A percentile compares a stretch with the other conserved stretches of the same genome.
Evolutionary conservation across 2,797 vertebrate species (phyloP).

Genomic region (Gymnopithys bicolor): DNA sequence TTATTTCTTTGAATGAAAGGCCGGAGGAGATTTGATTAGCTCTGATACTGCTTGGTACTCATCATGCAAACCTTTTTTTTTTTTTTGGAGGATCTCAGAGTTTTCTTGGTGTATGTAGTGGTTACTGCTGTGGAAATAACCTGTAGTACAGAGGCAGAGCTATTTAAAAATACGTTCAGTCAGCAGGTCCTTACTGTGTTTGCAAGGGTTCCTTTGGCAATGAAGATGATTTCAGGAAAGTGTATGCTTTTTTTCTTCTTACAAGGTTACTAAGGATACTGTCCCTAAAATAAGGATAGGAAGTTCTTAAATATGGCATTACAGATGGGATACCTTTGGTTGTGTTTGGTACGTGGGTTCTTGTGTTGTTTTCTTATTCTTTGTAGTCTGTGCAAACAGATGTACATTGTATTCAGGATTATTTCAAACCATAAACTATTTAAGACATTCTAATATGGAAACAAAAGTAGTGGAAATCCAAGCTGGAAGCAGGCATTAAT

Average conservation of each 20-base stretch:
- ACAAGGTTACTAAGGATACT: not conserved
- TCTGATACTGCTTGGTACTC: not conserved
- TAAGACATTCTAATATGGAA: not conserved
- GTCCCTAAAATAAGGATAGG: not conserved
- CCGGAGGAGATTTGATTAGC: not conserved
- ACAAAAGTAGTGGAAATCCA: not conserved
- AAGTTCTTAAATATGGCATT: not conserved
- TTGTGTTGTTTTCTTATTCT: not conserved
- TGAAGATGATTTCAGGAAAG: not conserved
- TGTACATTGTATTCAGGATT: conserved; percentile 18
- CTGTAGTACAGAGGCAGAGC: not conserved
- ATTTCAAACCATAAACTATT: conserved; percentile 24
- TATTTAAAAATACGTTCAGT: not conserved
- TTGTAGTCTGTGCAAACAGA: not conserved
- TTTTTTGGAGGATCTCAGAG: not conserved
- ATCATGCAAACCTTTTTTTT: not conserved
- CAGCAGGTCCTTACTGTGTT: not conserved
- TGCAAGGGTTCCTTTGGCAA: not conserved
- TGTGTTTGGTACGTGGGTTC: not conserved
- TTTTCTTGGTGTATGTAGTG: not conserved
- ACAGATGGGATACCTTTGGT: not conserved
- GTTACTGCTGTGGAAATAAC: not conserved
- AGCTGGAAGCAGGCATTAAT: not conserved
- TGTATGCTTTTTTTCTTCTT: not conserved
- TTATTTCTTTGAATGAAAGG: not conserved